These are phyloP conservation scores for Enteromius unitaeniatus DNA, from an alignment of 2,797 vertebrate species.

Conservation along the genomic window DNA sequence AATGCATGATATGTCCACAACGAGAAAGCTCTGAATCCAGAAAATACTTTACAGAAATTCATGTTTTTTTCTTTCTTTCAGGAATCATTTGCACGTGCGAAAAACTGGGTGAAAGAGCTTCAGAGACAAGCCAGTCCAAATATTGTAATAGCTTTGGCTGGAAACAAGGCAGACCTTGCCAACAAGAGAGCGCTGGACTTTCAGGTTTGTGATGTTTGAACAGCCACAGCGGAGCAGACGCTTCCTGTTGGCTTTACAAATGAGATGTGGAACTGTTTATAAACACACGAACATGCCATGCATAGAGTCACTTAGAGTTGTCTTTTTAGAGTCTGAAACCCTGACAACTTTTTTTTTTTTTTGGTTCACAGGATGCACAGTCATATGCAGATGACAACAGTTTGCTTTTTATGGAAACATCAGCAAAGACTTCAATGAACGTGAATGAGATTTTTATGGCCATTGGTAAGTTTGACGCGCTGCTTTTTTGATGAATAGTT, in stretches of 20 bases:
- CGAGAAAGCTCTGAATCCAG: neutral
- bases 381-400: constrained; percentile 99
- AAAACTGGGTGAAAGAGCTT: constrained; percentile 99
- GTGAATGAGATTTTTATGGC: constrained; percentile 99
- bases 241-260: constrained; percentile 32
- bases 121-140: constrained; percentile 99
- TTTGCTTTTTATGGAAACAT: constrained; percentile 99
- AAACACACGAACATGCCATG: constrained; percentile 10
- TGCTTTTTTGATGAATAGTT: neutral
- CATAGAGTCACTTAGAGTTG: constrained; percentile 16
- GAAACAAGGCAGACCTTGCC: constrained; percentile 97
- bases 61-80: constrained; percentile 66
- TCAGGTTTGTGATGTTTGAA: constrained; percentile 82
- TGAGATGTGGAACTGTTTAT: constrained; percentile 58
- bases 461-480: constrained; percentile 85
- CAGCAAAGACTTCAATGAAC: constrained; percentile 98
- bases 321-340: neutral
- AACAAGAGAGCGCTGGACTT: constrained; percentile 98
- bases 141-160: constrained; percentile 99
- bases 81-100: constrained; percentile 98
- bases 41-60: neutral
- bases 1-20: neutral
- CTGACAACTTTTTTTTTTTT: constrained; percentile 63
- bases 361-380: constrained; percentile 88
- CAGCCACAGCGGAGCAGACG: constrained; percentile 6